phyloP scores from a whole-genome alignment of 2,888 invertebrate genomes.

The Brachyopa scutellaris region DNA sequence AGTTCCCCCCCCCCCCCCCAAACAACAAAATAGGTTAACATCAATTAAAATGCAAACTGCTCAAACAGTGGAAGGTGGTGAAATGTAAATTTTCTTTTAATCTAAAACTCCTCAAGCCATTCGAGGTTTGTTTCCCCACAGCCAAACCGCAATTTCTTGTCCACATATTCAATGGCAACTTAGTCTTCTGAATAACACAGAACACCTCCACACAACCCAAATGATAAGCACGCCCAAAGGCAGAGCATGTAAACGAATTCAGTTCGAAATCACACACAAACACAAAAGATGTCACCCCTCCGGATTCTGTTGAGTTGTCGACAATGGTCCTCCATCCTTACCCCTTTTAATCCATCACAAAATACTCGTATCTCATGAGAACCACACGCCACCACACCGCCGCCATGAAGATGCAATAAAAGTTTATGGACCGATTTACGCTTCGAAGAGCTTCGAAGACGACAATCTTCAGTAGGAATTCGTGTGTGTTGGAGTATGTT shows the following conservation, averaged over 20 bases:
- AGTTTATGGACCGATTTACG: constrained; percentile 58
- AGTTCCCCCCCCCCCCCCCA: constrained; percentile 1
- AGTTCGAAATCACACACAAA: neutral
- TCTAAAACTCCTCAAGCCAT: constrained; percentile 1
- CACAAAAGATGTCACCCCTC: constrained; percentile 4
- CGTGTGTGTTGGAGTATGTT: too few species aligned
- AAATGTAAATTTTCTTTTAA: constrained; percentile 40
- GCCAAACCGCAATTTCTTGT: constrained; percentile 13
- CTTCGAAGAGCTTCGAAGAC: constrained; percentile 18
- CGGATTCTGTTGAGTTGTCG: neutral
- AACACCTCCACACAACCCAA: neutral
- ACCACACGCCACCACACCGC: too few species aligned
- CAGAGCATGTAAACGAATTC: constrained; percentile 1
- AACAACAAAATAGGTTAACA: constrained; percentile 55
- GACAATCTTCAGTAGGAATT: constrained; percentile 24
- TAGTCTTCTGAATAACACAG: constrained; percentile 3
- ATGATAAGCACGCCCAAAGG: neutral
- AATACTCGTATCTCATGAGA: constrained; percentile 50
- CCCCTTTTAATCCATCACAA: constrained; percentile 55
- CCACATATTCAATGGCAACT: constrained; percentile 21
- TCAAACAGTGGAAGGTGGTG: constrained; percentile 26
- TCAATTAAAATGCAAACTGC: constrained; percentile 47
- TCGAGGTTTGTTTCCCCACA: neutral
- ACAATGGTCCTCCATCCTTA: constrained; percentile 39
- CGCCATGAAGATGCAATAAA: constrained; percentile 55